phyloP scores from a whole-genome alignment of 2,113 vertebrate species.

The Macroglossus sobrinus region DNA sequence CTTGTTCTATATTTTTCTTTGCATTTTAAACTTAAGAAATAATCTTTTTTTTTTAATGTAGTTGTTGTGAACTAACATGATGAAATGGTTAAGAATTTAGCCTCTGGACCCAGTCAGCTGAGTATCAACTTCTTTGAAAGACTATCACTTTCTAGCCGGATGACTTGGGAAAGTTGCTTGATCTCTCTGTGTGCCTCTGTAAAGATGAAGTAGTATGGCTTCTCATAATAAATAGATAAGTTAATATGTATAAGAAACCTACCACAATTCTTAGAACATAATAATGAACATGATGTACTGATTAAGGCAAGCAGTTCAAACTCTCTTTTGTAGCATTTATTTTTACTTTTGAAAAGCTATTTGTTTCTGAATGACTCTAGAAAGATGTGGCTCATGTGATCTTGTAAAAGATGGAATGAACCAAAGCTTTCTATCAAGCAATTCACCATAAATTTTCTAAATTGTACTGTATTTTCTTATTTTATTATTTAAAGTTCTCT shows the following conservation, averaged over 20 bases:
- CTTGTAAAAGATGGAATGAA: not conserved
- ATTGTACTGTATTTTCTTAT: not conserved
- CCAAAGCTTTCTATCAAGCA: not conserved
- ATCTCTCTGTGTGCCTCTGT: not conserved
- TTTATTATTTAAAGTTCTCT: not conserved
- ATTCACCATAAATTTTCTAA: not conserved
- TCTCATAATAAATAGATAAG: not conserved
- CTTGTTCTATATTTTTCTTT: not conserved
- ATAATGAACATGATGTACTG: accelerated
- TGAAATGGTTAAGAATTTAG: not conserved
- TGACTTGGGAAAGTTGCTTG: not conserved
- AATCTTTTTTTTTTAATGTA: not conserved
- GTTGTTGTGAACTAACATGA: not conserved
- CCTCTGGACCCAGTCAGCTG: not conserved
- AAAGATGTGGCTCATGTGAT: not conserved
- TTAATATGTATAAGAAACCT: not conserved
- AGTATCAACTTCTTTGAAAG: not conserved
- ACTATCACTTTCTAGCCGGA: not conserved
- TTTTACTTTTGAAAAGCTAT: not conserved
- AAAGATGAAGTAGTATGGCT: not conserved
- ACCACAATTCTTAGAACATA: not conserved
- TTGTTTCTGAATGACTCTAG: not conserved
- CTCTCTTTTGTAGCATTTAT: not conserved
- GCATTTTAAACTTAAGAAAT: not conserved
- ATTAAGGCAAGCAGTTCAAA: accelerated